phyloP scores from a whole-genome alignment of 2,888 invertebrate species.

The Scrobipalpa costella region DNA sequence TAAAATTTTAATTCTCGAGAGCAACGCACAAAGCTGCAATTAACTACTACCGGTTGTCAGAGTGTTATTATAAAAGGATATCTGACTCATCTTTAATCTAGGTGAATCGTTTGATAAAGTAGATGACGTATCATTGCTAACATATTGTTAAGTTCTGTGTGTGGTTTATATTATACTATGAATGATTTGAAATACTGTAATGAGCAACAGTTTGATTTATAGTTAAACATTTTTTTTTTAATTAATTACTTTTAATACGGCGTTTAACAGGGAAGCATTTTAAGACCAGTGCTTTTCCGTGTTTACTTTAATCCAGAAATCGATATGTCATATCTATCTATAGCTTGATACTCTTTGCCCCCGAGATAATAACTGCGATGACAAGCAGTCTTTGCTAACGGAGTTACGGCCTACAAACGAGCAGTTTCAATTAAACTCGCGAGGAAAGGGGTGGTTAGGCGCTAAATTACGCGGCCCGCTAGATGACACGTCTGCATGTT shows the following conservation, averaged over 20 bases:
- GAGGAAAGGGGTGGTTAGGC: conserved; percentile 41
- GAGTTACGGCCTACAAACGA: conserved; percentile 55
- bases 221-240: not conserved
- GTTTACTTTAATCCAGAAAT: not conserved
- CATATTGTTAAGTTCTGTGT: too few species aligned
- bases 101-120: not conserved
- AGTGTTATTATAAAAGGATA: not conserved
- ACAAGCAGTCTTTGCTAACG: conserved; percentile 47
- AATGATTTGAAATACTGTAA: not conserved
- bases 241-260: not conserved
- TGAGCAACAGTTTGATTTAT: not conserved
- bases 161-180: too few species aligned
- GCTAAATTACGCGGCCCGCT: conserved; percentile 33
- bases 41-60: conserved; percentile 5
- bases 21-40: not conserved
- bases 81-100: not conserved
- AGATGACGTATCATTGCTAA: too few species aligned
- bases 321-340: not conserved
- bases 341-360: conserved; percentile 18
- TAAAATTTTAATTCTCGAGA: not conserved
- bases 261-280: not conserved
- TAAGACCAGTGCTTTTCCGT: not conserved
- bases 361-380: conserved; percentile 43
- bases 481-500: conserved; percentile 49
- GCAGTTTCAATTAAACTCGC: conserved; percentile 55